phyloP scores from a whole-genome alignment of 2,797 vertebrate species.

The Sibirionetta formosa region DNA sequence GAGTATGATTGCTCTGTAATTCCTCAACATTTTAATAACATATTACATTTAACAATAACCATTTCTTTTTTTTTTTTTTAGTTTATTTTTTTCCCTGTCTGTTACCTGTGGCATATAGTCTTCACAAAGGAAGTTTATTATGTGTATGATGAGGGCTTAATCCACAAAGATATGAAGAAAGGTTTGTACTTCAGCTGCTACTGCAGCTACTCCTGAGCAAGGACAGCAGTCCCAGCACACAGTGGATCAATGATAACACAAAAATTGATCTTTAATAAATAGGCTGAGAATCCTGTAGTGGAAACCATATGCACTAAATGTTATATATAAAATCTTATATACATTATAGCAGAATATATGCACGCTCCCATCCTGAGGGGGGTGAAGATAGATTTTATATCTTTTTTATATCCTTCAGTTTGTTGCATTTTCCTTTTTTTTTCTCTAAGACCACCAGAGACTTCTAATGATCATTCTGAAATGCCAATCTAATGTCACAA shows the following conservation, averaged over 20 bases:
- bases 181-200: neutral
- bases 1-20: neutral
- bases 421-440: neutral
- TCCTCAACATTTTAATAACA: neutral
- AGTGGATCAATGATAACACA: slow-evolving; percentile 26
- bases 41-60: neutral
- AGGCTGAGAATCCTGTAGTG: neutral
- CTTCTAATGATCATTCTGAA: neutral
- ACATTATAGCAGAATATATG: neutral
- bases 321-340: neutral
- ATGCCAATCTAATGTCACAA: neutral
- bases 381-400: neutral
- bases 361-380: neutral
- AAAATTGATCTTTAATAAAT: slow-evolving; percentile 31
- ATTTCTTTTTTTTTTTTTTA: neutral
- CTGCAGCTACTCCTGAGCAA: neutral
- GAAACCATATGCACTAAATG: fast-evolving
- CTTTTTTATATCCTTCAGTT: neutral
- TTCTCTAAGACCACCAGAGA: neutral
- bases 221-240: neutral
- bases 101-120: neutral
- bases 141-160: neutral
- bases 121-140: neutral
- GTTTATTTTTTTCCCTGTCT: neutral
- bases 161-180: neutral